These are phyloP conservation scores for Tapera naevia DNA, from an alignment of 2,797 vertebrate species.

Conservation along the genomic window DNA sequence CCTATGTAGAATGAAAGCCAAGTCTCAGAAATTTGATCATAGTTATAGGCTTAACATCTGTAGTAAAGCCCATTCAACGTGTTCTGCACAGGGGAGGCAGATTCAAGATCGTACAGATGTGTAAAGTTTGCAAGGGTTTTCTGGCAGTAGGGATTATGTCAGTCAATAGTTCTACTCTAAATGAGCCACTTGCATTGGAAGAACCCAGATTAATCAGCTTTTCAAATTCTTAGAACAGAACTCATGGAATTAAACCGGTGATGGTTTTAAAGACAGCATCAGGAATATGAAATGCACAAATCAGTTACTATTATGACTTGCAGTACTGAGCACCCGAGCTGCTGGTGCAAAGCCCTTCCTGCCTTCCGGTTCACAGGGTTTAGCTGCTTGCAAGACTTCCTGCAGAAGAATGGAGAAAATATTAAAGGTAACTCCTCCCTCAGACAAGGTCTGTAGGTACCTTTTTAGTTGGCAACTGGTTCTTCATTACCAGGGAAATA, in stretches of 20 bases:
- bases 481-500: conserved; percentile 88
- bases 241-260: neutral
- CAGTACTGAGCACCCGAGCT: neutral
- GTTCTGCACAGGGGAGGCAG: neutral
- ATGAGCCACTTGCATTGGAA: neutral
- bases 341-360: neutral
- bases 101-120: neutral
- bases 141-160: neutral
- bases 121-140: neutral
- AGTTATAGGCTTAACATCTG: neutral
- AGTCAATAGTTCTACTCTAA: neutral
- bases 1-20: neutral
- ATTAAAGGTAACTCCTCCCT: neutral
- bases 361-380: neutral
- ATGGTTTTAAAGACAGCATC: neutral
- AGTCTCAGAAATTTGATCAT: neutral
- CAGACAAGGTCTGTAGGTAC: conserved; percentile 66
- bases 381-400: neutral
- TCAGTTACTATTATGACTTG: neutral
- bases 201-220: neutral
- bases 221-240: neutral
- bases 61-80: neutral
- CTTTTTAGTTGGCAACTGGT: conserved; percentile 82
- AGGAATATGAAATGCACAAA: neutral
- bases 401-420: neutral